These are phyloP conservation scores for Axis porcinus DNA, from an alignment of 2,113 vertebrate species.

Conservation along the genomic window DNA sequence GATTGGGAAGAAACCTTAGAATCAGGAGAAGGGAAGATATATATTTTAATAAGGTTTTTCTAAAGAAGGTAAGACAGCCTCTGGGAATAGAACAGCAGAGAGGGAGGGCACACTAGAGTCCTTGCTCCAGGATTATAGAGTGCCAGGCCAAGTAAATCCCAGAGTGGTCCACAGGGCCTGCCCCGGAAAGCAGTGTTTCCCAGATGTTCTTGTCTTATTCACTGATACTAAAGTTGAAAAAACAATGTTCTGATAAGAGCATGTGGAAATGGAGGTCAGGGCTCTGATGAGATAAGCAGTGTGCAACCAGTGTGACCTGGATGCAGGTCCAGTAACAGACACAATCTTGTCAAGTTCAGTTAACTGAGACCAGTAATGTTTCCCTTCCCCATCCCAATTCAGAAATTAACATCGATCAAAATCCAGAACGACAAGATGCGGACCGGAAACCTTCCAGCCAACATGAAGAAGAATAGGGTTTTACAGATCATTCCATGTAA, in stretches of 20 bases:
- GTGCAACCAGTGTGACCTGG: not conserved
- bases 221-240: not conserved
- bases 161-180: not conserved
- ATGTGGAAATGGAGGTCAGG: not conserved
- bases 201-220: not conserved
- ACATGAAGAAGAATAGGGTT: constrained; percentile 99
- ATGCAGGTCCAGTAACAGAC: not conserved
- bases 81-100: not conserved
- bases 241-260: not conserved
- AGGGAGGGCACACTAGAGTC: not conserved
- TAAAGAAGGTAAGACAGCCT: not conserved
- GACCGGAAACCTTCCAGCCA: constrained; percentile 95
- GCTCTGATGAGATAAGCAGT: not conserved
- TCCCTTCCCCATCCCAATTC: constrained; percentile 23
- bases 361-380: not conserved
- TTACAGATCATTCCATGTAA: constrained; percentile 99
- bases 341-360: not conserved
- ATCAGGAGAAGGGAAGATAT: not conserved
- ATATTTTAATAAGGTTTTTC: not conserved
- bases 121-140: not conserved
- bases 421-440: constrained; percentile 99
- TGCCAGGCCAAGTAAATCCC: not conserved
- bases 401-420: constrained; percentile 99
- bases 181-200: not conserved
- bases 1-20: not conserved